A percentile compares a stretch with the other conserved stretches of the same genome.
Evolutionary conservation across 2,888 invertebrate genomes (phyloP).

Genomic region (Leptopterna dolabrata): DNA sequence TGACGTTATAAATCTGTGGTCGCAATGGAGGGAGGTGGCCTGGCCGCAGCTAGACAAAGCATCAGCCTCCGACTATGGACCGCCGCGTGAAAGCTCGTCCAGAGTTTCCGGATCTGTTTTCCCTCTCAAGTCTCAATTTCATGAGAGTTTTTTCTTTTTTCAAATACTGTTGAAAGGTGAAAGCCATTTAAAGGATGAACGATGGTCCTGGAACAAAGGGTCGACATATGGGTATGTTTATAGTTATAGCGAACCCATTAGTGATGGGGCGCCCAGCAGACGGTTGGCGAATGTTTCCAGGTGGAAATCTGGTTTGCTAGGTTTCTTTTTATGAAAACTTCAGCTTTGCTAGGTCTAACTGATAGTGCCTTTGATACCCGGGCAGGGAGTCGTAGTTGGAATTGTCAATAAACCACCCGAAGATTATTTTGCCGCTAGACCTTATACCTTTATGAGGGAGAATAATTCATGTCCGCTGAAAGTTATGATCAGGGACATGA

Average conservation of each 20-base stretch:
- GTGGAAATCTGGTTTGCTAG: not conserved
- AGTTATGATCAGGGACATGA: too few relatives aligned
- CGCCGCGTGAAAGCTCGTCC: slow-evolving; percentile 4
- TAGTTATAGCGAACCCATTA: not conserved
- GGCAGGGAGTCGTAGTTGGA: too few relatives aligned
- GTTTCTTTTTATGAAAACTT: not conserved
- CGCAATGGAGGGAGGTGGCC: not conserved
- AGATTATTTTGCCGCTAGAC: too few relatives aligned
- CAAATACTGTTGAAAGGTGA: not conserved
- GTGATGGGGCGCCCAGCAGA: not conserved
- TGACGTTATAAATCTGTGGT: slow-evolving; percentile 18
- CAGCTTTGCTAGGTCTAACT: not conserved
- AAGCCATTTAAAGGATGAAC: slow-evolving; percentile 8
- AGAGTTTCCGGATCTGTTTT: slow-evolving; percentile 32
- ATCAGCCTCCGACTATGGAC: not conserved
- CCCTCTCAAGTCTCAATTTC: slow-evolving; percentile 1
- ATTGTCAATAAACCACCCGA: too few relatives aligned
- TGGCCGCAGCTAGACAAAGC: not conserved
- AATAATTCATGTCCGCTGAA: too few relatives aligned
- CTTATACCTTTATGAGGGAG: too few relatives aligned
- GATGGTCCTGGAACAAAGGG: slow-evolving; percentile 8
- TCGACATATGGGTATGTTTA: slow-evolving; percentile 20
- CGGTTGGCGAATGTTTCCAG: not conserved
- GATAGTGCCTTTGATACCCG: not conserved
- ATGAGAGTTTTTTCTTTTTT: slow-evolving; percentile 1